These are phyloP conservation scores for Diogma glabrata DNA, from an alignment of 2,888 invertebrate genomes.

Conservation along the genomic window DNA sequence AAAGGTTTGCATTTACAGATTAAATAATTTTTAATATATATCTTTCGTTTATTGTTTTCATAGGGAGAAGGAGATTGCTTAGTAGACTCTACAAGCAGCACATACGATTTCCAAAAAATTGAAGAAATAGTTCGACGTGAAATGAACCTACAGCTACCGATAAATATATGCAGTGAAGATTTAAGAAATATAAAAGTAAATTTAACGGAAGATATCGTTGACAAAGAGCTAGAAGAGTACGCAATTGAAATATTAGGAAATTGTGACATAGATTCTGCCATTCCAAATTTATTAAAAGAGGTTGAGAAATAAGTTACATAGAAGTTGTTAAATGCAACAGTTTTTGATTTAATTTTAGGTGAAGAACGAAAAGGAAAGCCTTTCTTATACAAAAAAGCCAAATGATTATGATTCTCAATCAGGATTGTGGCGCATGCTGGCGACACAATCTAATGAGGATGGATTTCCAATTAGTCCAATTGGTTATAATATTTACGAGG, in stretches of 20 bases:
- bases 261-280: too few species aligned
- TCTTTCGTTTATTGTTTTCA: background rate
- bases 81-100: background rate
- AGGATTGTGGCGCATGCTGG: conserved; percentile 12
- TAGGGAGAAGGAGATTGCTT: too few species aligned
- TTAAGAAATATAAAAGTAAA: conserved; percentile 3
- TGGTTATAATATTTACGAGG: conserved; percentile 11
- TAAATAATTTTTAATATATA: background rate
- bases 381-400: background rate
- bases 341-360: background rate
- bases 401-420: conserved; percentile 9
- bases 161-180: conserved; percentile 9
- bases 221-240: background rate
- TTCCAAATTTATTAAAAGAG: too few species aligned
- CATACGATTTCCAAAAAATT: conserved; percentile 2
- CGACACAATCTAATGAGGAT: conserved; percentile 2
- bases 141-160: conserved; percentile 10
- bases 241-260: background rate
- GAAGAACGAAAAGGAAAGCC: background rate
- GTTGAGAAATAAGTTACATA: background rate
- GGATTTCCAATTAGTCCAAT: conserved; percentile 11
- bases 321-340: background rate
- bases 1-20: background rate
- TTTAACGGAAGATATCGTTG: background rate
- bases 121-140: conserved; percentile 1